Percentiles rank a stretch among this genome's conserved stretches.
These are phyloP conservation scores for Dromiciops gliroides DNA, from an alignment of 2,113 vertebrate genomes.

Conservation along the genomic window DNA sequence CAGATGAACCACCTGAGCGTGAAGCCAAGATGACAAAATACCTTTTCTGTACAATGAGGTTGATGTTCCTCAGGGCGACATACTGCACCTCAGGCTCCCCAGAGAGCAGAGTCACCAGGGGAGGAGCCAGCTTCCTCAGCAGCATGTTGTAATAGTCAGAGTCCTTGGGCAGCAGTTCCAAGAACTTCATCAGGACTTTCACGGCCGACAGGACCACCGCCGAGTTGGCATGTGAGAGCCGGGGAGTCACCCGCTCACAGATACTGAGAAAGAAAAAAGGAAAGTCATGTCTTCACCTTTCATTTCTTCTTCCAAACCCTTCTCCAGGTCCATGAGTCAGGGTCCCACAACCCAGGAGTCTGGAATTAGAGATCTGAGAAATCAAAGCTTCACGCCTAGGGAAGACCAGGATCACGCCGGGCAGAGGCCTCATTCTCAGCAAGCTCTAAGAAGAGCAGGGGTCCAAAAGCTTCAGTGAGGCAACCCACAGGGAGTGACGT, in stretches of 20 bases:
- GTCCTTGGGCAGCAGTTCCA: constrained; percentile 97
- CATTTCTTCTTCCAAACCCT: constrained; percentile 20
- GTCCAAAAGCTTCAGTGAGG: constrained; percentile 17
- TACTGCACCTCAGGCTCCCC: constrained; percentile 99
- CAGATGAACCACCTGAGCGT: constrained; percentile 20
- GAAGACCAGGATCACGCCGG: constrained; percentile 48
- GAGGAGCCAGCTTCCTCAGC: constrained; percentile 97
- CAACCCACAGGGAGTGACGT: constrained; percentile 37
- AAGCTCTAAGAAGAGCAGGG: constrained; percentile 53
- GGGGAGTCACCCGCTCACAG: constrained; percentile 97
- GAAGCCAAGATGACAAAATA: constrained; percentile 51
- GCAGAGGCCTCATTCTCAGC: constrained; percentile 53
- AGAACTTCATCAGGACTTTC: constrained; percentile 99
- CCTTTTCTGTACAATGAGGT: constrained; percentile 99
- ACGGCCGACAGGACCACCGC: constrained; percentile 98
- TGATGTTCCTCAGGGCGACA: constrained; percentile 98
- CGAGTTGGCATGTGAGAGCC: constrained; percentile 97
- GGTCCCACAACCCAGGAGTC: constrained; percentile 33
- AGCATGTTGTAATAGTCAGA: constrained; percentile 98
- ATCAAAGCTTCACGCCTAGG: constrained; percentile 61
- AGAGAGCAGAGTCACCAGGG: constrained; percentile 95
- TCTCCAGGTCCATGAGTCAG: constrained; percentile 15
- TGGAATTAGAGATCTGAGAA: constrained; percentile 62
- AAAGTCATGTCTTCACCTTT: constrained; percentile 12
- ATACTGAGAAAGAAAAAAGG: constrained; percentile 85